Conservation (phyloP, 2,113 vertebrate genomes). For the Lepus europaeus region DNA sequence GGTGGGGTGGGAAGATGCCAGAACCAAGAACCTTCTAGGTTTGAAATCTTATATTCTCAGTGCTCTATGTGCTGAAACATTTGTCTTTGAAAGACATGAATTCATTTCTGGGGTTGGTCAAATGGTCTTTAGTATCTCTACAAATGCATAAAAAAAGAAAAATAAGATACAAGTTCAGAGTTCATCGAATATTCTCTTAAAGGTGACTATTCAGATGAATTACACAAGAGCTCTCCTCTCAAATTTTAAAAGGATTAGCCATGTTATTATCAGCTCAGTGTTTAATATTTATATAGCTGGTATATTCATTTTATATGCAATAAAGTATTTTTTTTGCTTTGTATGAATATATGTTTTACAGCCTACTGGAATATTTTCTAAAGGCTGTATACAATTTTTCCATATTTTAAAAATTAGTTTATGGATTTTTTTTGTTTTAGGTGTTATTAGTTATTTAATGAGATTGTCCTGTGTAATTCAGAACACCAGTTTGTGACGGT, state of each 20-base stretch:
- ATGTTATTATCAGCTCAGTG: not conserved
- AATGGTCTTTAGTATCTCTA: slow-evolving; percentile 48
- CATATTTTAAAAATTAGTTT: not conserved
- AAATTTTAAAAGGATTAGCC: slow-evolving; percentile 46
- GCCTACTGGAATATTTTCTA: not conserved
- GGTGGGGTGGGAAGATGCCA: not conserved
- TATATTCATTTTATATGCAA: slow-evolving; percentile 17
- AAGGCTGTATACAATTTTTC: slow-evolving; percentile 15
- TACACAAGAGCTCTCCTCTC: not conserved
- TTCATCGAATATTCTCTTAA: slow-evolving; percentile 18
- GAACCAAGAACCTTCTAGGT: not conserved
- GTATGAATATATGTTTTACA: not conserved
- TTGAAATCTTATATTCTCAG: not conserved
- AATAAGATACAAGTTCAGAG: not conserved
- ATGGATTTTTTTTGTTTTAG: not conserved
- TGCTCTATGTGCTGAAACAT: not conserved
- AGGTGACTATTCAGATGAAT: slow-evolving; percentile 15
- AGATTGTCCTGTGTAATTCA: too few relatives aligned
- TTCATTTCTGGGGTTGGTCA: not conserved
- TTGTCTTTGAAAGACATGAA: slow-evolving; percentile 52
- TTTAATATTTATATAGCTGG: slow-evolving; percentile 13
- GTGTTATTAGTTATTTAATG: too few relatives aligned
- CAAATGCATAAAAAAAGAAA: not conserved
- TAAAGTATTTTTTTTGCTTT: slow-evolving; percentile 47
- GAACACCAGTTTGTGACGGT: too few relatives aligned